phyloP scores from a whole-genome alignment of 2,797 vertebrate genomes.

The Alosa sapidissima region DNA sequence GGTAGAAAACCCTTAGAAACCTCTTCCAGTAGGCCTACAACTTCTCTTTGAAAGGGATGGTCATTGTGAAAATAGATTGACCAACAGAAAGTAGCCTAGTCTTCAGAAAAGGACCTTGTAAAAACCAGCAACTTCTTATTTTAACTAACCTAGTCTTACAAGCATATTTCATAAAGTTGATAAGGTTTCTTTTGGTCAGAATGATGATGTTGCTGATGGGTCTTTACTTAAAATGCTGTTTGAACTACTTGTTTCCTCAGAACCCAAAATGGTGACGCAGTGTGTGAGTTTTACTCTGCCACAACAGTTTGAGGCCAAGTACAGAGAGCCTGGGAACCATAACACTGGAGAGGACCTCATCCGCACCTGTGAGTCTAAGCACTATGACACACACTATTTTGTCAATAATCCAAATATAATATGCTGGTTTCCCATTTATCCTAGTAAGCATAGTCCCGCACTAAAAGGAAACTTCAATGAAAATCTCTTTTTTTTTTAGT shows the following conservation, averaged over 20 bases:
- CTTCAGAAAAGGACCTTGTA: too few relatives aligned
- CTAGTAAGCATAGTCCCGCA: too few relatives aligned
- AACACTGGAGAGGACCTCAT: constrained; percentile 82
- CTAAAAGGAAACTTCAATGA: too few relatives aligned
- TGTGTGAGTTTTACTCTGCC: constrained; percentile 87
- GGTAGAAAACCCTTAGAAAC: constrained; percentile 60
- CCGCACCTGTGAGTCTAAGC: constrained; percentile 87
- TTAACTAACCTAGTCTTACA: too few relatives aligned
- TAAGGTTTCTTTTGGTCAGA: too few relatives aligned
- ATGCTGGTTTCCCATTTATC: too few relatives aligned
- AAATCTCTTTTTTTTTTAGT: too few relatives aligned
- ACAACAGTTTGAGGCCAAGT: constrained; percentile 87
- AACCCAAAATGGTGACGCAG: constrained; percentile 73
- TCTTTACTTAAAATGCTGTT: not conserved
- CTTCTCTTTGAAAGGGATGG: not conserved
- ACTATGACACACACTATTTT: not conserved
- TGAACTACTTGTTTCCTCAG: constrained; percentile 45
- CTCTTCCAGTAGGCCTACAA: not conserved
- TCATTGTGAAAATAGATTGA: not conserved
- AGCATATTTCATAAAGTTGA: too few relatives aligned
- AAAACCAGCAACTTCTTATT: too few relatives aligned
- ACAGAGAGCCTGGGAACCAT: constrained; percentile 73
- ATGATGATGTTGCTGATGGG: not conserved
- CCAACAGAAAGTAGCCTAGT: not conserved
- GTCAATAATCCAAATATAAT: not conserved